Evolutionary conservation across 2,113 vertebrate genomes (phyloP).

Genomic region (Sapayoa aenigma): DNA sequence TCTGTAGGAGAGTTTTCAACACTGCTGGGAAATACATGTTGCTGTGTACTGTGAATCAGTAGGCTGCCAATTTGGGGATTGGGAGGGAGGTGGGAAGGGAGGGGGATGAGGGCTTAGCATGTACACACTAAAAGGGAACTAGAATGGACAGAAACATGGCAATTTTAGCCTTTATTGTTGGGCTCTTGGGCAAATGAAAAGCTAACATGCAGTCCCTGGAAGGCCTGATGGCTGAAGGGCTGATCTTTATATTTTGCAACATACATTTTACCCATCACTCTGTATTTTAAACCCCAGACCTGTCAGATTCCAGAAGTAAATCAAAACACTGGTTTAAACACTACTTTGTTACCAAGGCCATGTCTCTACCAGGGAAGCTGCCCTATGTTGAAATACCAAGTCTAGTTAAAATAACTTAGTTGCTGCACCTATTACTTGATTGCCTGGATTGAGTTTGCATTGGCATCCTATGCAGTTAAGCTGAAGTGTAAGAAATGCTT

Average conservation of each 20-base stretch:
- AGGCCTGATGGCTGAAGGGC: slow-evolving; percentile 63
- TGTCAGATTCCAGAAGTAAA: slow-evolving; percentile 32
- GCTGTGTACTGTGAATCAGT: slow-evolving; percentile 44
- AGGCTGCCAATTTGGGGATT: background rate
- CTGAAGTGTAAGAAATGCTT: background rate
- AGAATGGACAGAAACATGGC: slow-evolving; percentile 48
- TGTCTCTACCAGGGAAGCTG: slow-evolving; percentile 50
- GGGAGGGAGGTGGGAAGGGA: slow-evolving; percentile 25
- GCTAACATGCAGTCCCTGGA: slow-evolving; percentile 43
- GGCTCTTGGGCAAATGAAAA: slow-evolving; percentile 49
- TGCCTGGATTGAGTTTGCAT: background rate
- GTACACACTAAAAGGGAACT: slow-evolving; percentile 31
- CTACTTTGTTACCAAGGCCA: slow-evolving; percentile 44
- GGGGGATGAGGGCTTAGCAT: background rate
- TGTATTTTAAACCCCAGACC: slow-evolving; percentile 12
- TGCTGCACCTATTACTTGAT: background rate
- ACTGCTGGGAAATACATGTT: slow-evolving; percentile 15
- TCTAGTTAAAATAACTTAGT: background rate
- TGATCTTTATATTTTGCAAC: slow-evolving; percentile 53
- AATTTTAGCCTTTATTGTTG: slow-evolving; percentile 59
- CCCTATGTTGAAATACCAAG: background rate
- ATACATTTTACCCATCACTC: slow-evolving; percentile 6
- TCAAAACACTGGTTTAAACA: slow-evolving; percentile 52
- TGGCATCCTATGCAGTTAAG: background rate
- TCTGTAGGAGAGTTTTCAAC: slow-evolving; percentile 46